phyloP scores from a whole-genome alignment of 2,888 invertebrate genomes.

The Perithous albicinctus region DNA sequence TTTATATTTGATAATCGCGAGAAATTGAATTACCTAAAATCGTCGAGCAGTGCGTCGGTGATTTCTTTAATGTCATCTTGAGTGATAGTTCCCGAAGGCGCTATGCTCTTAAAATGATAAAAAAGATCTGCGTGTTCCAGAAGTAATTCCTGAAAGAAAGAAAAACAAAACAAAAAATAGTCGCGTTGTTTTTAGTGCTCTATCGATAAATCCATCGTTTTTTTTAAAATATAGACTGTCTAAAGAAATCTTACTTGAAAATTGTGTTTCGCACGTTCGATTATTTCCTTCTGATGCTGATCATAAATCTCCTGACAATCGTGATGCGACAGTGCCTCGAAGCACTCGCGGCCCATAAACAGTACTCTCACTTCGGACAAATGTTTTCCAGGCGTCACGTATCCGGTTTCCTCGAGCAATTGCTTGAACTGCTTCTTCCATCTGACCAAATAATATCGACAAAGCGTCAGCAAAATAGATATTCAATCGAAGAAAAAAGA shows the following conservation, averaged over 20 bases:
- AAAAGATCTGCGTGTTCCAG: conserved; percentile 97
- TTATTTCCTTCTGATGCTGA: conserved; percentile 95
- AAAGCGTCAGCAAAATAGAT: background rate
- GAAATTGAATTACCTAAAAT: conserved; percentile 89
- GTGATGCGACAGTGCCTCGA: conserved; percentile 94
- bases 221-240: no score
- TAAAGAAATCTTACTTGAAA: conserved; percentile 88
- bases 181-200: no score
- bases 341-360: conserved; percentile 97
- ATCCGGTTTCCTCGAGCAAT: conserved; percentile 96
- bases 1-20: background rate
- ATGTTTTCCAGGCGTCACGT: conserved; percentile 98
- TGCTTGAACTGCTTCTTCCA: conserved; percentile 98
- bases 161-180: no score
- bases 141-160: conserved; percentile 90
- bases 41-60: conserved; percentile 95
- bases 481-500: no score
- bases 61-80: conserved; percentile 98
- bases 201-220: no score
- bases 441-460: conserved; percentile 85
- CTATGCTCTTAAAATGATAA: conserved; percentile 96
- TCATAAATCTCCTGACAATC: conserved; percentile 97
- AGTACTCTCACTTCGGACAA: conserved; percentile 95
- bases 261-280: conserved; percentile 95
- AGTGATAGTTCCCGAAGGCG: conserved; percentile 95